A percentile compares a stretch with the other conserved stretches of the same genome.
Evolutionary conservation across 2,888 invertebrate genomes (phyloP).

Genomic region (Leucophenga montana): DNA sequence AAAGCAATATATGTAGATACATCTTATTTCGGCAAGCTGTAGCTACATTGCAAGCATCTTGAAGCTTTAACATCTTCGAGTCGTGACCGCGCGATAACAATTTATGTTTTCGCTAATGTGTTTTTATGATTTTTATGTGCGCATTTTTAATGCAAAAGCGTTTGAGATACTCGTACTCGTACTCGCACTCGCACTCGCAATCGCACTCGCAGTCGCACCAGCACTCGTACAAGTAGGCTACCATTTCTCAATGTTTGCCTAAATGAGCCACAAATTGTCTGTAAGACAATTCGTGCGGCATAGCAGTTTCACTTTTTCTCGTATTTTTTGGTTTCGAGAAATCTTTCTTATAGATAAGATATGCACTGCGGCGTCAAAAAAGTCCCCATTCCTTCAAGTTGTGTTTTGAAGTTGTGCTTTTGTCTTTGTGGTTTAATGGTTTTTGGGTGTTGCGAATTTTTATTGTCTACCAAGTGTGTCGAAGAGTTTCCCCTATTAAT

Average conservation of each 20-base stretch:
- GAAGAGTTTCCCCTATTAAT: slow-evolving; percentile 2
- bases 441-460: slow-evolving; percentile 53
- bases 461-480: slow-evolving; percentile 38
- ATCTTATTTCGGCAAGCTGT: too few species aligned
- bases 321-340: background rate
- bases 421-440: slow-evolving; percentile 39
- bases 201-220: too few species aligned
- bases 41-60: background rate
- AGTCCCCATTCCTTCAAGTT: background rate
- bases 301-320: background rate
- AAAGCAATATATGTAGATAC: slow-evolving; percentile 9
- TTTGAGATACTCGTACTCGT: slow-evolving; percentile 17
- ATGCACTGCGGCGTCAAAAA: slow-evolving; percentile 19
- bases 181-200: too few species aligned
- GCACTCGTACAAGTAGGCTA: slow-evolving; percentile 26
- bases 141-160: slow-evolving; percentile 35
- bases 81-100: slow-evolving; percentile 45
- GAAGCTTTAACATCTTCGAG: background rate
- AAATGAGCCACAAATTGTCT: slow-evolving; percentile 27
- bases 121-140: slow-evolving; percentile 54
- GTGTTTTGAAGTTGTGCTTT: slow-evolving; percentile 4
- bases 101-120: slow-evolving; percentile 59
- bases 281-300: slow-evolving; percentile 3
- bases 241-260: too few species aligned
- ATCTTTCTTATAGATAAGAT: slow-evolving; percentile 30